Conservation (phyloP, 1,140 invertebrate genomes). For the Brachystomella parvula region DNA sequence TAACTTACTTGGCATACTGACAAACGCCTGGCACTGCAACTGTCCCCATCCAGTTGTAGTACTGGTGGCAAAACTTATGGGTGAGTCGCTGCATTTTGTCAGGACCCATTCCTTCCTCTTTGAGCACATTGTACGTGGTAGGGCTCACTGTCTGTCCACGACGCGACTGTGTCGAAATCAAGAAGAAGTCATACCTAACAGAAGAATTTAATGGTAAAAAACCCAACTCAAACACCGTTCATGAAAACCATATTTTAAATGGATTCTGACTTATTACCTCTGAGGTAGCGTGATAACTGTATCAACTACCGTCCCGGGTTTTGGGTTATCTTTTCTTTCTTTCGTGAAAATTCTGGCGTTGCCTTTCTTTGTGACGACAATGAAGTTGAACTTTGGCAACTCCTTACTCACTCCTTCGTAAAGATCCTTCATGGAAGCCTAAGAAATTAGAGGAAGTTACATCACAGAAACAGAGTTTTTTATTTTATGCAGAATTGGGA, state of each 20-base stretch:
- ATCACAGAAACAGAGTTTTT: not conserved
- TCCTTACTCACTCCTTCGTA: not conserved
- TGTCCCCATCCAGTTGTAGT: slow-evolving; percentile 64
- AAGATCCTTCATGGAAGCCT: slow-evolving; percentile 9
- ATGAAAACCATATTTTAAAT: slow-evolving; percentile 49
- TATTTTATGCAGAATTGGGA: not conserved
- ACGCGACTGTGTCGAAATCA: slow-evolving; percentile 64
- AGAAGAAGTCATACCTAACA: slow-evolving; percentile 67
- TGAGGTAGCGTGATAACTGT: slow-evolving; percentile 55
- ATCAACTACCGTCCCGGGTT: slow-evolving; percentile 53
- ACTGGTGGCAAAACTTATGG: slow-evolving; percentile 73
- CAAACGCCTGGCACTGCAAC: slow-evolving; percentile 72
- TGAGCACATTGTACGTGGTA: slow-evolving; percentile 68
- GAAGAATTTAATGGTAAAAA: slow-evolving; percentile 15
- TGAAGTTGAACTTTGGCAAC: slow-evolving; percentile 42
- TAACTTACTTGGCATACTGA: slow-evolving; percentile 75
- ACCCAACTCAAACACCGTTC: not conserved
- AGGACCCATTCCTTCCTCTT: slow-evolving; percentile 48
- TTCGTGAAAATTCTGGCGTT: slow-evolving; percentile 47
- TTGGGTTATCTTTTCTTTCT: slow-evolving; percentile 45
- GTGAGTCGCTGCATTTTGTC: slow-evolving; percentile 65
- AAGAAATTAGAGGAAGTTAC: not conserved
- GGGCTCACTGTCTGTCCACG: slow-evolving; percentile 69
- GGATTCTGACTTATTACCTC: slow-evolving; percentile 41
- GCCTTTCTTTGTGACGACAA: slow-evolving; percentile 52